A percentile compares a stretch with the other conserved stretches of the same genome.
Evolutionary conservation across 64 coral and sea anemone species (phyloP).

Genomic region (Porites lutea): DNA sequence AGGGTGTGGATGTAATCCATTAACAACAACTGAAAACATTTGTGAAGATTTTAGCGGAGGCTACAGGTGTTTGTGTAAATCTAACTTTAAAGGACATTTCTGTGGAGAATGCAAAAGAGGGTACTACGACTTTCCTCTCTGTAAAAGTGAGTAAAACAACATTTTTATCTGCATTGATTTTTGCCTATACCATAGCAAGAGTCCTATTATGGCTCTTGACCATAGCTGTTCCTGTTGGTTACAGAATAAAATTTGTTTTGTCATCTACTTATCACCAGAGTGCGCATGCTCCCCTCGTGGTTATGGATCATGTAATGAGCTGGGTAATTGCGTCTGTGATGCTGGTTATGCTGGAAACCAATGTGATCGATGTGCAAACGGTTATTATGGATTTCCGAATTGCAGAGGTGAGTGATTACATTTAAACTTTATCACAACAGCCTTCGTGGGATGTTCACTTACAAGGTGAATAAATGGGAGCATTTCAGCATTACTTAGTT

Average conservation of each 20-base stretch:
- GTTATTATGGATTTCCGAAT: conserved; percentile 61
- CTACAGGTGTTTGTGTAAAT: conserved; percentile 75
- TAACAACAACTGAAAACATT: conserved; percentile 69
- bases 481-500: too few species aligned
- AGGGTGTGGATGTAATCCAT: conserved; percentile 89
- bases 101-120: conserved; percentile 75
- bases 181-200: too few species aligned
- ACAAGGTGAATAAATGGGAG: too few species aligned
- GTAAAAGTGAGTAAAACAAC: conserved; percentile 61
- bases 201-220: too few species aligned
- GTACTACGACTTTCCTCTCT: conserved; percentile 80
- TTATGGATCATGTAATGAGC: conserved; percentile 64
- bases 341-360: conserved; percentile 51
- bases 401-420: conserved; percentile 41
- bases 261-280: background rate
- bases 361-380: conserved; percentile 63
- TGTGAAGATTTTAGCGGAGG: conserved; percentile 64
- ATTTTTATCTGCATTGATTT: too few species aligned
- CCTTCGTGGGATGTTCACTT: too few species aligned
- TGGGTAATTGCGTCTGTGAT: conserved; percentile 62
- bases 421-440: too few species aligned
- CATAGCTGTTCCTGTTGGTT: too few species aligned
- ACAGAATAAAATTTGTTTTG: too few species aligned
- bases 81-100: conserved; percentile 63
- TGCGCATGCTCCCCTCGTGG: conserved; percentile 60